A percentile compares a stretch with the other conserved stretches of the same genome.
These are phyloP conservation scores for Epiblema foenella DNA, from an alignment of 2,888 invertebrate species.

Conservation along the genomic window DNA sequence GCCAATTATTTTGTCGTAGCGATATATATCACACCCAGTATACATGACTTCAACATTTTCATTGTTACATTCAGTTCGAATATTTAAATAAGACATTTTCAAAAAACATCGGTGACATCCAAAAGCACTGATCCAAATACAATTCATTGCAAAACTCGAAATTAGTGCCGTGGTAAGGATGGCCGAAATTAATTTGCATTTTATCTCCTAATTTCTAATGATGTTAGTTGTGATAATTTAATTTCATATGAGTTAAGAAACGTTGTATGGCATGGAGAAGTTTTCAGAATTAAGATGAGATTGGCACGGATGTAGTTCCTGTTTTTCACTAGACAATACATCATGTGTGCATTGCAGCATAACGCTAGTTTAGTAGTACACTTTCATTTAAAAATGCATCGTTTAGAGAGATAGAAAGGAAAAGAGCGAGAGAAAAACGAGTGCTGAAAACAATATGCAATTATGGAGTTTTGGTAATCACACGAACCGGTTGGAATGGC, in stretches of 20 bases:
- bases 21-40: neutral
- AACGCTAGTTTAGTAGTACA: neutral
- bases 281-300: neutral
- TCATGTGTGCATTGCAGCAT: neutral
- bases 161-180: neutral
- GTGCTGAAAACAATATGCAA: constrained; percentile 5
- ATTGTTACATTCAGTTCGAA: neutral
- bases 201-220: too few relatives aligned
- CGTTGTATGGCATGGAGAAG: neutral
- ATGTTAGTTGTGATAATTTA: neutral
- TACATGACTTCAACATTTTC: neutral
- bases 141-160: neutral
- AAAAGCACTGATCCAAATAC: neutral
- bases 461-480: constrained; percentile 14
- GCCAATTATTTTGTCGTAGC: neutral
- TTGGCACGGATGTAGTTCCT: too few relatives aligned
- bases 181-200: neutral
- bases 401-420: neutral
- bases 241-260: neutral
- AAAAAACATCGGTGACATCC: neutral
- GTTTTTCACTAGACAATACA: too few relatives aligned
- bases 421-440: neutral
- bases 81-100: neutral
- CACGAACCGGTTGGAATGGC: constrained; percentile 16
- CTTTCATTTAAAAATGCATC: neutral